Base-by-base conservation (phyloP, 2,797 vertebrate genomes). In the Cynodonichthys magdalenae region DNA sequence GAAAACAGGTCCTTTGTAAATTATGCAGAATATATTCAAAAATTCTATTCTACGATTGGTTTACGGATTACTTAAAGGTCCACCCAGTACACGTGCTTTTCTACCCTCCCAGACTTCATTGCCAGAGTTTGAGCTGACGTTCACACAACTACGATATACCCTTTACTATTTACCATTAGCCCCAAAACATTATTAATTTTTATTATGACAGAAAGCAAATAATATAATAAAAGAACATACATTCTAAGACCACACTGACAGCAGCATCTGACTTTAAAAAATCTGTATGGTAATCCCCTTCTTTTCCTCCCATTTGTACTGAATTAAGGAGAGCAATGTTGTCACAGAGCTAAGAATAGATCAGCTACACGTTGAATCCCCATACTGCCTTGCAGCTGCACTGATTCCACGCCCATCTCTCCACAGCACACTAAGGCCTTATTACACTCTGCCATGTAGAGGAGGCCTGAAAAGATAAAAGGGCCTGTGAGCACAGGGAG, bases 61-160 rank as follows among this genome's bases (percentile, higher is more conserved):
- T 20, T 0, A 1, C 2, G 53, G 69, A 50, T 84, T 64, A 54
- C 1, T 17, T 3, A 2, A 49, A 62, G 77, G 66, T 51, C 83
- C 92, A 85, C 92, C 92, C 85, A 90, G 85, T 94, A 92, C 92
- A 93, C 93, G 93, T 93, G 93, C 92, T 89, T 89, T 90, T 86
- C 61, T 81, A 78, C 34, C 88, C 83, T 83, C 84, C 81, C 73
- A 77, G 74, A 82, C 50, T 69, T 74, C 6, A 51, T 27, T 54
- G 71, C 53, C 34, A 63, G 57, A 57, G 45, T 47, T 63, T 53
- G 67, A 34, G 51, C 52, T 27, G 41, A n/a, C 46, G 24, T 52
- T n/a, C 8, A 62, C 46, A 53, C 53, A 63, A 27, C 59, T 29
- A 36, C n/a, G n/a, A n/a, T n/a, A n/a, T 18, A 53, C 53, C 18